Evolutionary conservation across 2,888 invertebrate species (phyloP), one percentile per base, ranked within the genome.

Genomic region (Baronia brevicornis): DNA sequence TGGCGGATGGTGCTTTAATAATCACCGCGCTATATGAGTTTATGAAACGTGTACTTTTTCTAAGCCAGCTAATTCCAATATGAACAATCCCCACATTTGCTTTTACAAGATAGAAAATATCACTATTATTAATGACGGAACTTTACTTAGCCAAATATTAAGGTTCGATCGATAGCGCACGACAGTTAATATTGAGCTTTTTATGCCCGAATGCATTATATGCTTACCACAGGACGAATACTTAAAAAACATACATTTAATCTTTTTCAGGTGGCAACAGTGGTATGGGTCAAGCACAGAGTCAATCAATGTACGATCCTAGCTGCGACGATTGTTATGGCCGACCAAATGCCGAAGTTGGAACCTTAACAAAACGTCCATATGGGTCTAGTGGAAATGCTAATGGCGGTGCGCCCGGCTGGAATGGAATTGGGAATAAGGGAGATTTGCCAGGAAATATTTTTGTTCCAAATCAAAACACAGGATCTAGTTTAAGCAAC

Each of bases 221-320:
- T 3, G 1, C 9, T 20, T 7, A 9, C 20, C 5, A 20, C 10
- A 5, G 10, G 21, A 10, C 5, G 10, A 12, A 12, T 3, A 5
- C n/a, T 26, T 26, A 11, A 9, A 25, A 2, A 18, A 22, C 20
- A 1, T 4, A 20, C 18, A 8, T 17, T 24, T 4, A 29, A 24
- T 33, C 35, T 30, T 42, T 74, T 77, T 46, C 48, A 94, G 94
- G 88, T 80, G 94, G 94, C 24, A 88, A 85, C 41, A 90, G 90
- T 57, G 94, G 94, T 33, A 94, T 94, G 92, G 94, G 94, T 0
- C 94, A 94, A 80, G 94, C 94, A 0, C 94, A 94, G 72, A 94
- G 94, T 70, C 94, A 94, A 71, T 91, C 92, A 27, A 86, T 89
- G 37, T 88, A 89, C 28, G 87, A 89, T 27, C 86, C 84, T 1